These are phyloP conservation scores for Siphamia tubifer DNA, from an alignment of 2,113 vertebrate species.

Conservation along the genomic window DNA sequence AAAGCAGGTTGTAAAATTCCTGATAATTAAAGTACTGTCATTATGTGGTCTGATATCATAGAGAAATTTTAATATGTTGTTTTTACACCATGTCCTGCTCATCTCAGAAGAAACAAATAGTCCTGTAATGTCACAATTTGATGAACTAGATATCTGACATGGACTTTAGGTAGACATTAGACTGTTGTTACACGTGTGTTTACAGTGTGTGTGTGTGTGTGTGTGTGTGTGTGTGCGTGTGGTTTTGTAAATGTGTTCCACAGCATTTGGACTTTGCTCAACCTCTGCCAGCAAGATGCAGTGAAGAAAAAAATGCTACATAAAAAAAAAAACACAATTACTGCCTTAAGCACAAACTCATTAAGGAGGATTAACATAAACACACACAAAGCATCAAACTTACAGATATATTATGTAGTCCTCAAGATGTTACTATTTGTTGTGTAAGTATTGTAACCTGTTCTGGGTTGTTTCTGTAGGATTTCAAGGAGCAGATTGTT, in stretches of 20 bases:
- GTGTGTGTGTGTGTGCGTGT: slow-evolving; percentile 14
- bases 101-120: not conserved
- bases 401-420: not conserved
- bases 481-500: slow-evolving; percentile 95
- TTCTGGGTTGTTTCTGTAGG: slow-evolving; percentile 67
- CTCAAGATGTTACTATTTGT: not conserved
- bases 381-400: not conserved
- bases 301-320: slow-evolving; percentile 2
- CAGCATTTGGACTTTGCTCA: slow-evolving; percentile 58
- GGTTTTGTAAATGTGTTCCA: too few relatives aligned
- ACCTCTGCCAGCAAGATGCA: slow-evolving; percentile 29
- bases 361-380: slow-evolving; percentile 21
- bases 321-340: slow-evolving; percentile 21
- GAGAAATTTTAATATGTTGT: too few relatives aligned
- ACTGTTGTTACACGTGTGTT: slow-evolving; percentile 54
- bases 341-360: slow-evolving; percentile 15
- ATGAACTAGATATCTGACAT: slow-evolving; percentile 18
- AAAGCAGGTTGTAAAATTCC: too few relatives aligned
- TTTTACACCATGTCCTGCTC: not conserved
- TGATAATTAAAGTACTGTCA: too few relatives aligned
- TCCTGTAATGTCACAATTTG: slow-evolving; percentile 3
- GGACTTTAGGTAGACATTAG: slow-evolving; percentile 48
- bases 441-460: not conserved
- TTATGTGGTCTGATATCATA: too few relatives aligned
- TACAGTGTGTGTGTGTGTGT: slow-evolving; percentile 6